phyloP scores from a whole-genome alignment of 2,797 vertebrate genomes.

The Micropoecilia bifurca region DNA sequence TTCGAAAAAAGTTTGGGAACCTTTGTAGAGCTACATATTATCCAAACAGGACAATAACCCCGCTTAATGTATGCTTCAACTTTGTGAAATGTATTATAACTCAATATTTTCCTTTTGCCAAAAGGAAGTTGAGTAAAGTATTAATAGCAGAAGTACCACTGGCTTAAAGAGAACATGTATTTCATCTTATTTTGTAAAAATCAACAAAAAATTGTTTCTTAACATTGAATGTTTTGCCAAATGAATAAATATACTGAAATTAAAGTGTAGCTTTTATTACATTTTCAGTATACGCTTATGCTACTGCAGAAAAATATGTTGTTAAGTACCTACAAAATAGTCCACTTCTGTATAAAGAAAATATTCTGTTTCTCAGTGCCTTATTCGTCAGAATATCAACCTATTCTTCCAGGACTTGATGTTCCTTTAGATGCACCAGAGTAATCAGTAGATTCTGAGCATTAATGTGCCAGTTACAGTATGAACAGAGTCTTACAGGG shows the following conservation, averaged over 20 bases:
- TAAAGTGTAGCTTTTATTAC: background rate
- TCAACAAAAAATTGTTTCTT: background rate
- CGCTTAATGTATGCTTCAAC: background rate
- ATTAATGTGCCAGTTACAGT: constrained; percentile 48
- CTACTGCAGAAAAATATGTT: background rate
- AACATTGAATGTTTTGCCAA: background rate
- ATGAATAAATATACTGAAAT: background rate
- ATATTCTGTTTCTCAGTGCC: background rate
- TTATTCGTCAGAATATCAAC: background rate
- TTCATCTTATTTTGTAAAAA: background rate
- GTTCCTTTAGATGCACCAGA: constrained; percentile 23
- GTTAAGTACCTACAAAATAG: background rate
- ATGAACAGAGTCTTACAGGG: constrained; percentile 54
- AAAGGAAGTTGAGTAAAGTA: background rate
- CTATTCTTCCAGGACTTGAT: constrained; percentile 11
- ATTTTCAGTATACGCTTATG: background rate
- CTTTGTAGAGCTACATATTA: background rate
- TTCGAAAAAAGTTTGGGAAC: background rate
- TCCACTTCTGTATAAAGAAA: background rate
- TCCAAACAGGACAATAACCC: background rate
- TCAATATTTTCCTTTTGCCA: background rate
- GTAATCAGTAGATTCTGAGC: constrained; percentile 52
- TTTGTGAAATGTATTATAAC: background rate
- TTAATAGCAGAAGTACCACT: background rate
- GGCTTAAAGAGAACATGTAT: background rate